A percentile compares a stretch with the other conserved stretches of the same genome.
Conservation (phyloP, 2,797 vertebrate species). For the Pseudochirops corinnae region DNA sequence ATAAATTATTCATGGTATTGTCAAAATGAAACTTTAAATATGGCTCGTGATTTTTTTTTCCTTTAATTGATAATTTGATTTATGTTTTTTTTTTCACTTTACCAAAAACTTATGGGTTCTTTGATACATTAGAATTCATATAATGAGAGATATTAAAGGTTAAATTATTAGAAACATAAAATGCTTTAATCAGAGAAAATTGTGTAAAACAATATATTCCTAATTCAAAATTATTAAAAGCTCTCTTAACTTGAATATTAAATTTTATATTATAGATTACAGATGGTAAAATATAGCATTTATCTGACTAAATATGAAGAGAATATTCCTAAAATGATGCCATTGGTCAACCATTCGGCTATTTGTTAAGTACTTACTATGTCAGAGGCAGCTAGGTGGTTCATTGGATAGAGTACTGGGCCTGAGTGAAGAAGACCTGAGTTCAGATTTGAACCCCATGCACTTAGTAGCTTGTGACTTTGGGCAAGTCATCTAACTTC, state of each 20-base stretch:
- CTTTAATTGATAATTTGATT: neutral
- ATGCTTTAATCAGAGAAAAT: constrained; percentile 27
- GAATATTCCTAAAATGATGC: constrained; percentile 49
- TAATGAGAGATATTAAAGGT: constrained; percentile 16
- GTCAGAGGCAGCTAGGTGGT: neutral
- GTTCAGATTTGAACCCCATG: neutral
- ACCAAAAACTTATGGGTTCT: neutral
- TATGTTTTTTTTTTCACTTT: neutral
- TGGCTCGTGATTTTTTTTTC: constrained; percentile 12
- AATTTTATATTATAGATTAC: constrained; percentile 49
- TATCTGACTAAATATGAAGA: neutral
- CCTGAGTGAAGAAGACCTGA: neutral
- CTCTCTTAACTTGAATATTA: constrained; percentile 46
- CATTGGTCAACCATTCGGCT: neutral
- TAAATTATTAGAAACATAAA: constrained; percentile 48
- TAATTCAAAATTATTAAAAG: constrained; percentile 47
- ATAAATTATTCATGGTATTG: neutral
- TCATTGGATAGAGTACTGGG: neutral
- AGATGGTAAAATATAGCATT: constrained; percentile 28
- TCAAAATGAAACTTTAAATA: constrained; percentile 18
- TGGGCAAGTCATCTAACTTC: neutral
- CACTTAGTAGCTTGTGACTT: neutral
- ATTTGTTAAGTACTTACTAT: neutral
- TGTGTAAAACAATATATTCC: constrained; percentile 19
- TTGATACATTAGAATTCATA: neutral